phyloP scores from a whole-genome alignment of 1,140 invertebrate genomes.

The Apis cerana region DNA sequence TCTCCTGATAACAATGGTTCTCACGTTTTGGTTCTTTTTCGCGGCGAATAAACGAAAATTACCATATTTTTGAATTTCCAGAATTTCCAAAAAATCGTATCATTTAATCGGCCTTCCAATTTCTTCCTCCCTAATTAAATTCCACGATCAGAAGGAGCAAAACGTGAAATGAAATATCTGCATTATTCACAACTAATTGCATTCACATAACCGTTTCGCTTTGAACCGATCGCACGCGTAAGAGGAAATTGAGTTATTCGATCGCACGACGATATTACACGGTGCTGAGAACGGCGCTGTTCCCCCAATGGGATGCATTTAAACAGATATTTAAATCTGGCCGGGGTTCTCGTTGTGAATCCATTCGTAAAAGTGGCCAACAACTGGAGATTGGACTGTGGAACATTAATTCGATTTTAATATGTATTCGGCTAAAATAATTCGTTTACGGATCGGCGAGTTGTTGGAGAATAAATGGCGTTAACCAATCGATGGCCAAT shows the following conservation, averaged over 20 bases:
- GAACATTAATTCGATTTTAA: slow-evolving; percentile 12
- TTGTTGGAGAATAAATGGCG: slow-evolving; percentile 1
- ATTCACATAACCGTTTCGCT: too few species aligned
- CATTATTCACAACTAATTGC: neutral
- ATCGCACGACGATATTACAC: neutral
- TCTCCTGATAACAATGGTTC: too few species aligned
- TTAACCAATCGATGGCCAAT: slow-evolving; percentile 6
- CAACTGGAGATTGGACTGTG: neutral
- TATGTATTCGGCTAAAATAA: slow-evolving; percentile 10
- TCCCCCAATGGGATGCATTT: neutral
- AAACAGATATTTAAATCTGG: slow-evolving; percentile 26
- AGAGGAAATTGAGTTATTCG: slow-evolving; percentile 3
- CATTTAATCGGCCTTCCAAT: neutral
- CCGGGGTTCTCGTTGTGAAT: neutral
- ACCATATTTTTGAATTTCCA: too few species aligned
- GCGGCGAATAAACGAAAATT: too few species aligned
- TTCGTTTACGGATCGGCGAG: neutral
- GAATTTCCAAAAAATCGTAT: too few species aligned
- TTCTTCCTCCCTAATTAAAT: neutral
- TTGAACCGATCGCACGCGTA: neutral
- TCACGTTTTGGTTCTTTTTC: too few species aligned
- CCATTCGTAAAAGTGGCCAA: neutral
- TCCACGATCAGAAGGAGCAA: neutral
- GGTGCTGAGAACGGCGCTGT: neutral
- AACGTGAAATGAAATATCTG: neutral